phyloP scores from a whole-genome alignment of 1,140 invertebrate species.

The Nautilus pompilius region DNA sequence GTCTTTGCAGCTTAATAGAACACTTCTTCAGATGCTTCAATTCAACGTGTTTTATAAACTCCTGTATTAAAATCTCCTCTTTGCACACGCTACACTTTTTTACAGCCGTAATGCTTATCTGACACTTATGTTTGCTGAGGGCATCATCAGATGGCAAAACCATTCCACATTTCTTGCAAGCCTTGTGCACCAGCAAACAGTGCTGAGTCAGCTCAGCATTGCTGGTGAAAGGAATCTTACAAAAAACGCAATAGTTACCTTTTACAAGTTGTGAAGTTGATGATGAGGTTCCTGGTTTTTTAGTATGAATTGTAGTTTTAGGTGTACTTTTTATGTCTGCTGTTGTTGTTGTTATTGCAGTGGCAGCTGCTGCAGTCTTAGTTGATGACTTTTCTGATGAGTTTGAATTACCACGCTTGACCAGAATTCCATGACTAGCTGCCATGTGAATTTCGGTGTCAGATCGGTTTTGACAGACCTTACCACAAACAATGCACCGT shows the following conservation, averaged over 20 bases:
- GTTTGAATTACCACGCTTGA: slow-evolving; percentile 19
- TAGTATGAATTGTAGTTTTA: slow-evolving; percentile 1
- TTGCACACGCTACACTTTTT: slow-evolving; percentile 35
- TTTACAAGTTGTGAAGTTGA: not conserved
- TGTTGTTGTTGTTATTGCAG: not conserved
- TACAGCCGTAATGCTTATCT: slow-evolving; percentile 5
- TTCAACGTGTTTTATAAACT: slow-evolving; percentile 35
- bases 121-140: slow-evolving; percentile 30
- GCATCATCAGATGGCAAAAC: slow-evolving; percentile 37
- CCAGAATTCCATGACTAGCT: slow-evolving; percentile 37
- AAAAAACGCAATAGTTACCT: slow-evolving; percentile 34
- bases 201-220: slow-evolving; percentile 44
- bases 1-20: slow-evolving; percentile 15
- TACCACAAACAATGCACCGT: slow-evolving; percentile 45
- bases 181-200: slow-evolving; percentile 40
- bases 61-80: slow-evolving; percentile 31
- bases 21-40: slow-evolving; percentile 35
- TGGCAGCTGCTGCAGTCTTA: not conserved
- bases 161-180: slow-evolving; percentile 45
- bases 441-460: slow-evolving; percentile 40
- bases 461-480: slow-evolving; percentile 20
- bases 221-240: slow-evolving; percentile 38
- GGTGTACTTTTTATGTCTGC: not conserved
- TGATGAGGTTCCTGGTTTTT: not conserved
- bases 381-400: slow-evolving; percentile 6